Evolutionary conservation across 2,113 vertebrate genomes (phyloP).

Genomic region (Aptenodytes patagonicus): DNA sequence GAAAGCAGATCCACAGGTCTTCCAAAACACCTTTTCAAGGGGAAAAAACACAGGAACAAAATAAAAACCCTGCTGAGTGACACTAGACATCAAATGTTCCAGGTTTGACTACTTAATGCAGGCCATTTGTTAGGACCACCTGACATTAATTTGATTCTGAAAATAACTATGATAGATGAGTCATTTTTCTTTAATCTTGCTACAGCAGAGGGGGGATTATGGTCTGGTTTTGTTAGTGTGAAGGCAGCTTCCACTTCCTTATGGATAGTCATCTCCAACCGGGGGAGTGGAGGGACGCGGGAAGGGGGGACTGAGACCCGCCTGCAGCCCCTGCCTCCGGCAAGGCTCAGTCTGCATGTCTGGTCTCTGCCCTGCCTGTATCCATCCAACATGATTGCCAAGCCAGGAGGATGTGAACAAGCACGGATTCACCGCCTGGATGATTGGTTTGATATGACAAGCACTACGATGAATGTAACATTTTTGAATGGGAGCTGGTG

Average conservation of each 20-base stretch:
- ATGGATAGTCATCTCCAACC: neutral
- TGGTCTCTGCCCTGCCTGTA: neutral
- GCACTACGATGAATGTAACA: fast-evolving
- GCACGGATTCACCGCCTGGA: neutral
- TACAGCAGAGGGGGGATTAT: neutral
- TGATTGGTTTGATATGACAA: neutral
- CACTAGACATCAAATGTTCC: neutral
- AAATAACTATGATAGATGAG: slow-evolving; percentile 24
- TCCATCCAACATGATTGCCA: neutral
- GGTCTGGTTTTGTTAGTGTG: neutral
- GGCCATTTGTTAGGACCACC: slow-evolving; percentile 17
- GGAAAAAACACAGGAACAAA: neutral
- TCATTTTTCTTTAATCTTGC: neutral
- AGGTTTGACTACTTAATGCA: slow-evolving; percentile 20
- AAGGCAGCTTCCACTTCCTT: neutral
- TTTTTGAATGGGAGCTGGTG: neutral
- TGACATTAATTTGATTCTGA: slow-evolving; percentile 36
- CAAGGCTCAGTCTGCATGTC: neutral
- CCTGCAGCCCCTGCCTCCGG: neutral
- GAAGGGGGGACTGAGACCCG: neutral
- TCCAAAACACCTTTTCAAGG: neutral
- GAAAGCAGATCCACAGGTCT: neutral
- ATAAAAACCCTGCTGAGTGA: neutral
- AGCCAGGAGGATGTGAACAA: neutral
- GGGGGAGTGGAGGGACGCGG: fast-evolving